A percentile compares a stretch with the other conserved stretches of the same genome.
These are phyloP conservation scores for Chloropsis hardwickii DNA, from an alignment of 2,113 vertebrate genomes.

Conservation along the genomic window DNA sequence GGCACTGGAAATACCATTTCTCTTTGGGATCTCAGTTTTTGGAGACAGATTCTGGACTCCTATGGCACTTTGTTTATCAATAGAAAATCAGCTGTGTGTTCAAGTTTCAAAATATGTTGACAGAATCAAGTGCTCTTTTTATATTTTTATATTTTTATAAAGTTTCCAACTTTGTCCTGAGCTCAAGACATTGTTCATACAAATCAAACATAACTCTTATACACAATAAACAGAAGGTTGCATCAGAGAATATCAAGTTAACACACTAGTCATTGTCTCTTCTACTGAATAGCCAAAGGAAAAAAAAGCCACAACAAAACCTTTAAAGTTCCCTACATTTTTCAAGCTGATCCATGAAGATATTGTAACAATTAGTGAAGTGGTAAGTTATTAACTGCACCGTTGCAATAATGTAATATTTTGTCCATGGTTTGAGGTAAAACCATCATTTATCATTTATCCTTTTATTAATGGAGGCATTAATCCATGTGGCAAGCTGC, in stretches of 20 bases:
- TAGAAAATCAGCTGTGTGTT: not conserved
- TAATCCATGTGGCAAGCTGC: not conserved
- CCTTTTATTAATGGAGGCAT: not conserved
- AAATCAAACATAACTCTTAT: not conserved
- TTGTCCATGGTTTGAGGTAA: not conserved
- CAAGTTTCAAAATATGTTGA: not conserved
- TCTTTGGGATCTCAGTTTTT: not conserved
- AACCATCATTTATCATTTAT: not conserved
- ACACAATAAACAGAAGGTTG: not conserved
- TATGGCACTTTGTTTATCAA: not conserved
- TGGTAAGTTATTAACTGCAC: not conserved
- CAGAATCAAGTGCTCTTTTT: not conserved
- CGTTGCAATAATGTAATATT: not conserved
- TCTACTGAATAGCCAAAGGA: not conserved
- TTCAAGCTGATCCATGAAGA: not conserved
- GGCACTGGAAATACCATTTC: not conserved
- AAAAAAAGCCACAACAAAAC: not conserved
- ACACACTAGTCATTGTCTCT: not conserved
- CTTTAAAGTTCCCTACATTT: not conserved
- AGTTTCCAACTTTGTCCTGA: not conserved
- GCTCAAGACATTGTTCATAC: not conserved
- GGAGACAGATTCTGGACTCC: not conserved
- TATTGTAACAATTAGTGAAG: not conserved
- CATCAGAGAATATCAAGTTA: not conserved
- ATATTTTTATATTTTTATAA: not conserved